Evolutionary conservation across 2,888 invertebrate species (phyloP).

Genomic region (Mongoloraphidia duomilia): DNA sequence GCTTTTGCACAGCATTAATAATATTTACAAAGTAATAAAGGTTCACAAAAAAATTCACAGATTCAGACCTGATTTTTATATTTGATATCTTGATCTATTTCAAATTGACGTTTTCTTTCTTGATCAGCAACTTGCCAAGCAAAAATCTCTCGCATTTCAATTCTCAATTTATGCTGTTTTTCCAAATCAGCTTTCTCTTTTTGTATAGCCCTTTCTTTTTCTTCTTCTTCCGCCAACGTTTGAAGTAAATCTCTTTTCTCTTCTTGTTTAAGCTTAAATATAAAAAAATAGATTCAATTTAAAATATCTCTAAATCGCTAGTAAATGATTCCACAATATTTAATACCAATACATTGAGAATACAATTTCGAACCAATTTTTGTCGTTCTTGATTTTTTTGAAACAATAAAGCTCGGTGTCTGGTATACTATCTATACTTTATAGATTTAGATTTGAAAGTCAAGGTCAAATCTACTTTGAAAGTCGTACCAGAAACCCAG

Average conservation of each 20-base stretch:
- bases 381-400: too few relatives aligned
- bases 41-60: background rate
- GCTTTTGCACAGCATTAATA: background rate
- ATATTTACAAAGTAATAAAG: background rate
- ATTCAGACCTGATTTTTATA: slow-evolving; percentile 29
- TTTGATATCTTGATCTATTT: slow-evolving; percentile 26
- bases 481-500: too few relatives aligned
- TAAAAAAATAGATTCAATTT: background rate
- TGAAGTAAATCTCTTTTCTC: slow-evolving; percentile 33
- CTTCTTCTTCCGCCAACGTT: slow-evolving; percentile 35
- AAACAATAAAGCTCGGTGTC: too few relatives aligned
- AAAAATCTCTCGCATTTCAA: slow-evolving; percentile 25
- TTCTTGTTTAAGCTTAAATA: slow-evolving; percentile 17
- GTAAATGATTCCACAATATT: too few relatives aligned
- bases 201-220: slow-evolving; percentile 31
- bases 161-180: slow-evolving; percentile 24
- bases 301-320: background rate
- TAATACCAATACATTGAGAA: too few relatives aligned
- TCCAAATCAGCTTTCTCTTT: slow-evolving; percentile 30
- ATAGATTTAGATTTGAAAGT: too few relatives aligned
- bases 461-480: too few relatives aligned
- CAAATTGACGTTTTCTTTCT: slow-evolving; percentile 20
- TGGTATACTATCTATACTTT: too few relatives aligned
- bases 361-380: too few relatives aligned
- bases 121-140: slow-evolving; percentile 23